A percentile compares a stretch with the other conserved stretches of the same genome.
Evolutionary conservation across 1,140 invertebrate species (phyloP).

Genomic region (Dendrolimus kikuchii): DNA sequence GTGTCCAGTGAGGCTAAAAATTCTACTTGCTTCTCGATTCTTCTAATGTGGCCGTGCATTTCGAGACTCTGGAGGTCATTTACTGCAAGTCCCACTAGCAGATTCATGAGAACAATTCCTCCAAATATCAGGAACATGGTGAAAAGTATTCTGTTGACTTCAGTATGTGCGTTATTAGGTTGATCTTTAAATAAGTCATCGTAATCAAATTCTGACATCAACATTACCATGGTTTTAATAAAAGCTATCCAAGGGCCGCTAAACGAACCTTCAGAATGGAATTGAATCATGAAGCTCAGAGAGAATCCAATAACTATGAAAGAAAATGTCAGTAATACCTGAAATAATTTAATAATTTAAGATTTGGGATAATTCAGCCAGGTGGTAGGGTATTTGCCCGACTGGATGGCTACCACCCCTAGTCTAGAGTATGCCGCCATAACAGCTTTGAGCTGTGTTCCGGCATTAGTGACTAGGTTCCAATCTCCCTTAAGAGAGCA

Average conservation of each 20-base stretch:
- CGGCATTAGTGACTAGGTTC: too few relatives aligned
- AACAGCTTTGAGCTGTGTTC: too few relatives aligned
- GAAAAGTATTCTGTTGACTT: conserved; percentile 72
- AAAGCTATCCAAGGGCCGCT: conserved; percentile 62
- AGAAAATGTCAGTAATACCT: conserved; percentile 63
- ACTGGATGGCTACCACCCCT: too few relatives aligned
- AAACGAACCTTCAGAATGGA: conserved; percentile 58
- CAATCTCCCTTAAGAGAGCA: too few relatives aligned
- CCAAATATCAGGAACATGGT: conserved; percentile 75
- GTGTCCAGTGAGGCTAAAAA: conserved; percentile 60
- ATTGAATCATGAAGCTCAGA: conserved; percentile 72
- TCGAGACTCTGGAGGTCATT: conserved; percentile 76
- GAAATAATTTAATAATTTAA: conserved; percentile 25
- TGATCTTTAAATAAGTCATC: conserved; percentile 40
- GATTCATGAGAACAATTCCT: conserved; percentile 77
- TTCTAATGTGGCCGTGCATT: conserved; percentile 66
- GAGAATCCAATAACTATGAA: conserved; percentile 73
- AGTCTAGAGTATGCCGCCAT: too few relatives aligned
- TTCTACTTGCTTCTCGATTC: conserved; percentile 63
- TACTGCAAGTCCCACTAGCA: conserved; percentile 77
- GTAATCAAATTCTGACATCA: conserved; percentile 74
- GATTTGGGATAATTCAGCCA: conserved; percentile 2
- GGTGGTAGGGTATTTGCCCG: too few relatives aligned
- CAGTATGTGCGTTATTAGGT: conserved; percentile 36
- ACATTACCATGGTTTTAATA: conserved; percentile 73